These are phyloP conservation scores for Troides helena DNA, from an alignment of 2,888 invertebrate genomes.

Conservation along the genomic window DNA sequence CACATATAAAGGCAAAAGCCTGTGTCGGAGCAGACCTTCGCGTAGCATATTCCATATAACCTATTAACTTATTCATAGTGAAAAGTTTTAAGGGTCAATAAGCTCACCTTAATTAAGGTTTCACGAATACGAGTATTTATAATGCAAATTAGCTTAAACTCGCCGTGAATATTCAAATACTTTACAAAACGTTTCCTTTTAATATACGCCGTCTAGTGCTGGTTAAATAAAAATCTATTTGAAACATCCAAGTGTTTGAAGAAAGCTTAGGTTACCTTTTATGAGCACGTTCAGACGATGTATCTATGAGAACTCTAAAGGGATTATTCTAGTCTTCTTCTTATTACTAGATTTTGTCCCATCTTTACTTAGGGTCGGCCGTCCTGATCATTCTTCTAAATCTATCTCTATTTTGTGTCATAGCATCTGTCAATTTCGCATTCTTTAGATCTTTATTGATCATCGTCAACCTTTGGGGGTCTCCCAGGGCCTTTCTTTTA, in stretches of 20 bases:
- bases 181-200: not conserved
- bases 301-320: too few relatives aligned
- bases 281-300: not conserved
- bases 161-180: slow-evolving; percentile 5
- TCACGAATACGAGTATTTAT: slow-evolving; percentile 12
- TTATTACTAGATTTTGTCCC: too few relatives aligned
- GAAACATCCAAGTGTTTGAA: not conserved
- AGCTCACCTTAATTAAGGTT: slow-evolving; percentile 9
- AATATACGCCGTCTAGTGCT: not conserved
- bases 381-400: too few relatives aligned
- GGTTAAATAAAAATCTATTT: slow-evolving; percentile 4
- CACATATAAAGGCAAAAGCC: too few relatives aligned
- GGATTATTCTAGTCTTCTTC: too few relatives aligned
- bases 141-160: slow-evolving; percentile 13
- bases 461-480: too few relatives aligned
- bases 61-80: not conserved
- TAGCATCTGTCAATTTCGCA: too few relatives aligned
- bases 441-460: too few relatives aligned
- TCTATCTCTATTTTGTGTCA: too few relatives aligned
- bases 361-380: too few relatives aligned
- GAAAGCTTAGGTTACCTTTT: not conserved
- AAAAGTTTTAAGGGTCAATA: slow-evolving; percentile 2
- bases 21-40: not conserved
- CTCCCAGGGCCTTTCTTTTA: too few relatives aligned
- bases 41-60: not conserved